Conservation (phyloP, 2,797 vertebrate species). For the Hapalemur alaotrensis region DNA sequence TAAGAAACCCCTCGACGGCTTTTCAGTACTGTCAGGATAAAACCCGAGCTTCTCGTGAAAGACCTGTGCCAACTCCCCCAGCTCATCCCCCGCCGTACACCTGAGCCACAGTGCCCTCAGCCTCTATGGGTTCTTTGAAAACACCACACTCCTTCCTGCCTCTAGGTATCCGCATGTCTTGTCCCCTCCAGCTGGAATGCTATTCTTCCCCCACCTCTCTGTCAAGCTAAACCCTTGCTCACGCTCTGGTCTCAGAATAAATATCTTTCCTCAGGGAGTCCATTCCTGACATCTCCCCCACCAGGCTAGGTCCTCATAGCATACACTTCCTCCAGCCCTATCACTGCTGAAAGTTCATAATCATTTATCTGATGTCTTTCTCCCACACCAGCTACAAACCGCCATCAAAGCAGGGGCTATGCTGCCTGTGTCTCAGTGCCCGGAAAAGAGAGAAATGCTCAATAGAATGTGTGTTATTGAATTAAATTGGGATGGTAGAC, state of each 20-base stretch:
- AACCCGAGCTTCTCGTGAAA: background rate
- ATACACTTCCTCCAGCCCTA: background rate
- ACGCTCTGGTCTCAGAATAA: background rate
- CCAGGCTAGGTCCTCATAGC: background rate
- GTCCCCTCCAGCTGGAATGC: background rate
- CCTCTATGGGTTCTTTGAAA: background rate
- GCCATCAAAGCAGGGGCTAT: background rate
- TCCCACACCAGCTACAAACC: background rate
- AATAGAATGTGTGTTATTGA: rapidly evolving
- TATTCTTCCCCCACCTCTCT: background rate
- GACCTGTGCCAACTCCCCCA: background rate
- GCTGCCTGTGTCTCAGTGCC: background rate
- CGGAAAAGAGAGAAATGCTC: background rate
- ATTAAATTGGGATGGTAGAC: background rate
- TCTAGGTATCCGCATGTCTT: background rate
- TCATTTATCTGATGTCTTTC: background rate
- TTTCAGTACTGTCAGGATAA: background rate
- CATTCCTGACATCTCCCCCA: background rate
- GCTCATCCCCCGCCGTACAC: background rate
- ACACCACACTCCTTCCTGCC: background rate
- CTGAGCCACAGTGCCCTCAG: rapidly evolving
- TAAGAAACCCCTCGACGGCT: background rate
- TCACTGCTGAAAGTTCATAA: background rate
- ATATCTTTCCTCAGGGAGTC: background rate
- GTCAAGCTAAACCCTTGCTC: background rate